phyloP scores from a whole-genome alignment of 2,888 invertebrate genomes.

The Nycteola revayana region DNA sequence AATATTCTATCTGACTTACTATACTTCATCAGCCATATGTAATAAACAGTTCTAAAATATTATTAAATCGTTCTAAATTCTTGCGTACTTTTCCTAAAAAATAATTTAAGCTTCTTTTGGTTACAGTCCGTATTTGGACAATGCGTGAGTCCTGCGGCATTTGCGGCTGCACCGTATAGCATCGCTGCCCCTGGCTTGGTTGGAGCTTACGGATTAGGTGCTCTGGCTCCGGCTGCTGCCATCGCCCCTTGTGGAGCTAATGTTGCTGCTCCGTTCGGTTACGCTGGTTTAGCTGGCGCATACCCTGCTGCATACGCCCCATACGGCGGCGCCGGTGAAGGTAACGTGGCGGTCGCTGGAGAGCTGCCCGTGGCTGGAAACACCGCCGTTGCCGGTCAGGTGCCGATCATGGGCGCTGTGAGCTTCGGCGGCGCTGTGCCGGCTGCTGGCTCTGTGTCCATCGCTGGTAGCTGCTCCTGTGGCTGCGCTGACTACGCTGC shows the following conservation, averaged over 20 bases:
- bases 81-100: too few species aligned
- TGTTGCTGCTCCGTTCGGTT: neutral
- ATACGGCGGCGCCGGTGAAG: constrained; percentile 31
- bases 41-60: too few species aligned
- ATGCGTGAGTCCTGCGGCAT: neutral
- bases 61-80: too few species aligned
- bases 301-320: neutral
- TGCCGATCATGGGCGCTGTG: constrained; percentile 48
- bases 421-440: constrained; percentile 44
- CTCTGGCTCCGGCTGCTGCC: constrained; percentile 3
- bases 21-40: too few species aligned
- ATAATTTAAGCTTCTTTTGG: too few species aligned
- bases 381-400: constrained; percentile 38
- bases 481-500: constrained; percentile 23
- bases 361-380: constrained; percentile 41
- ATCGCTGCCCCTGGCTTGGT: constrained; percentile 1
- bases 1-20: too few species aligned
- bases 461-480: constrained; percentile 46
- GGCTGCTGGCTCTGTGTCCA: constrained; percentile 45
- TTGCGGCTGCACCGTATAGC: too few species aligned
- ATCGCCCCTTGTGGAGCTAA: neutral
- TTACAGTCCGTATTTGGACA: neutral
- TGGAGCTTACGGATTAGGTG: constrained; percentile 3
- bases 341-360: constrained; percentile 40
- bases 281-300: neutral